phyloP scores from a whole-genome alignment of 2,797 vertebrate genomes.

The Percopsis omiscomaycus region DNA sequence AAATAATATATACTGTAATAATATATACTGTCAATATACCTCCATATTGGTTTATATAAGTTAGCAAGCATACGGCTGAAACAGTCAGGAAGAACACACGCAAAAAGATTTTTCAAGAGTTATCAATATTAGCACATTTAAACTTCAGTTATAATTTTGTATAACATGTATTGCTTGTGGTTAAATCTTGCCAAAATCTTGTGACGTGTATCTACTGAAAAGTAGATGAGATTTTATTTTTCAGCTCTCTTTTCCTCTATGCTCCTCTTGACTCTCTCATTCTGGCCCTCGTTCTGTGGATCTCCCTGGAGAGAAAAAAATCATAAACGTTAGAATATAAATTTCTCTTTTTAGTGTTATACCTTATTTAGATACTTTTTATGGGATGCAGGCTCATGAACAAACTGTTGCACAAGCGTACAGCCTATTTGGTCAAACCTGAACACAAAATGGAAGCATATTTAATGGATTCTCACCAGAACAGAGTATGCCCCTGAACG shows the following conservation, averaged over 20 bases:
- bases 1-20: conserved; percentile 39
- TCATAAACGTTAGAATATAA: conserved; percentile 9
- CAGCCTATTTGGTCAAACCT: background rate
- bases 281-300: conserved; percentile 41
- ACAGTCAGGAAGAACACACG: conserved; percentile 31
- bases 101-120: conserved; percentile 14
- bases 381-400: background rate
- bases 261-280: conserved; percentile 44
- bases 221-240: conserved; percentile 17
- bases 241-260: conserved; percentile 25
- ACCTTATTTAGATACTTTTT: background rate
- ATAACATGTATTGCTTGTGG: conserved; percentile 2
- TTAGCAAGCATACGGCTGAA: conserved; percentile 41
- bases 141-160: conserved; percentile 26
- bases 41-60: conserved; percentile 32
- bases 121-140: conserved; percentile 16
- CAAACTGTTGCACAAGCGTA: background rate
- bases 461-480: conserved; percentile 53
- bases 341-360: conserved; percentile 1
- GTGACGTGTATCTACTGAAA: conserved; percentile 1
- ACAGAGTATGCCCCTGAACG: conserved; percentile 66
- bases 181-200: conserved; percentile 10
- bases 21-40: conserved; percentile 27
- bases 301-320: conserved; percentile 57
- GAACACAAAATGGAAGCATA: background rate